Evolutionary conservation across 2,797 vertebrate genomes (phyloP), one percentile per base, ranked within the genome.

Genomic region (Alosa sapidissima): DNA sequence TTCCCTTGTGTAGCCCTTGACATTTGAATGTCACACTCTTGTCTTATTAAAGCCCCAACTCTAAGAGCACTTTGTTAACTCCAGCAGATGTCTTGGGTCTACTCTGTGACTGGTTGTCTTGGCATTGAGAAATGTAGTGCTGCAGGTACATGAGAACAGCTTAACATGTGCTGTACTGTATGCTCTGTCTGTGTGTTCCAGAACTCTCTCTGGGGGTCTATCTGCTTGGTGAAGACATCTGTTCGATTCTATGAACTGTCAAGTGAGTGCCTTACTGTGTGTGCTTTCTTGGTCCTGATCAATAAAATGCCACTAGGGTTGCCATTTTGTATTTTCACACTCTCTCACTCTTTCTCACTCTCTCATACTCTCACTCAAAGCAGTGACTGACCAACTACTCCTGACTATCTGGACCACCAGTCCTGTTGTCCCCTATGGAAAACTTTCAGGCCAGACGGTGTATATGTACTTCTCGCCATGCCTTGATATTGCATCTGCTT

Each of bases 161-260:
- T 65, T 24, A 65, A 9, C 60, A 0, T 65, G 55, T 58, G 7
- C 41, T 41, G 41, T 41, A 41, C 33, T 55, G 54, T 19, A 21
- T 55, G 33, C 65, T 33, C 0, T 72, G 4, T 65, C 62, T 10
- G 10, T 65, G 13, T 72, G 5, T 89, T 89, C 24, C 24, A 99
- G 98, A 92, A 91, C 72, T 85, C 88, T 81, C 93, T 98, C 1
- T 99, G 97, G 98, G 96, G 95, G 1, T 94, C 97, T 0, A 90
- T 98, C 82, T 95, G 94, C 87, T 89, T 99, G 86, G 62, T 81
- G 0, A 96, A 91, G 84, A 95, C 96, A 81, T 92, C 89, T 0
- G 85, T 98, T 85, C 87, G 82, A 72, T 85, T 82, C 45, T 98
- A 95, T 92, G 92, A 68, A 47, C 1, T 98, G 2, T 75, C 85